phyloP scores from a whole-genome alignment of 2,888 invertebrate genomes.

The Cacoxenus indagator region DNA sequence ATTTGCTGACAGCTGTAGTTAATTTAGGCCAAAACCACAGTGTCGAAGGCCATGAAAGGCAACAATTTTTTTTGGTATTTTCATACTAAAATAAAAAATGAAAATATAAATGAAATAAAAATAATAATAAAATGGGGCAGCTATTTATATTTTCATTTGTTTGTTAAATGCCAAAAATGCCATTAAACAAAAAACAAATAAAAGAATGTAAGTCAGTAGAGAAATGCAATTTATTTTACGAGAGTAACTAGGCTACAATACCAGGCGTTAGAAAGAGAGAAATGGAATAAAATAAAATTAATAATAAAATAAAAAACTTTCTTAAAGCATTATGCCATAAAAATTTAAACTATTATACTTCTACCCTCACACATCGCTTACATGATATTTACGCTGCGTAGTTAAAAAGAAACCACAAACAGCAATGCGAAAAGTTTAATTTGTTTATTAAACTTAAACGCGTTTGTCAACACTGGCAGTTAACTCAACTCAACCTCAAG shows the following conservation, averaged over 20 bases:
- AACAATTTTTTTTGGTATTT: conserved; percentile 14
- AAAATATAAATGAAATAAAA: not conserved
- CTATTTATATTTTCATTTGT: not conserved
- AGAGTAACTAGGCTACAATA: no score
- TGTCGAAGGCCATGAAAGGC: not conserved
- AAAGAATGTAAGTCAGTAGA: not conserved
- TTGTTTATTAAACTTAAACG: conserved; percentile 63
- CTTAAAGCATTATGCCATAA: no score
- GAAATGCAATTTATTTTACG: no score
- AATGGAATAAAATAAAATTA: no score
- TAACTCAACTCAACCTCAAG: not conserved
- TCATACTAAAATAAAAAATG: not conserved
- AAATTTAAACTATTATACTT: no score
- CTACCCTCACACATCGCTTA: not conserved
- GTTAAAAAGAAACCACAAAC: conserved; percentile 8
- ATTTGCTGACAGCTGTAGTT: conserved; percentile 15
- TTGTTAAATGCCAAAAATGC: not conserved
- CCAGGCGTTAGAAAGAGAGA: no score
- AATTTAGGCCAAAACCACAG: conserved; percentile 1
- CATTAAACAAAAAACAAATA: not conserved
- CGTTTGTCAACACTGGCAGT: conserved; percentile 23
- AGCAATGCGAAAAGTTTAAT: conserved; percentile 52
- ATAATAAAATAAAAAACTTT: no score
- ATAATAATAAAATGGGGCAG: no score
- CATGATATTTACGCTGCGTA: not conserved